Base-by-base conservation (phyloP, 2,888 invertebrate genomes). In the Amiota communis region DNA sequence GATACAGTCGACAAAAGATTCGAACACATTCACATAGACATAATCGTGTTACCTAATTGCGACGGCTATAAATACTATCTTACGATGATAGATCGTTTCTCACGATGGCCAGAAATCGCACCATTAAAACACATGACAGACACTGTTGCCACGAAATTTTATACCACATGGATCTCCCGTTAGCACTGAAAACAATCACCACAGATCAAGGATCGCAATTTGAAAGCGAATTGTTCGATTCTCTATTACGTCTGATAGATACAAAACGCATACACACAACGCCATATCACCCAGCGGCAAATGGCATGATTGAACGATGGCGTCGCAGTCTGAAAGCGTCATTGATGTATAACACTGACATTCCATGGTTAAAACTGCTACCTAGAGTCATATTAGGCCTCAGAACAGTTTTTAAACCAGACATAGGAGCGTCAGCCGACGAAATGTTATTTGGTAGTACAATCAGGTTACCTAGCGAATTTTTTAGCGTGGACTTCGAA, bases 281-380 rank as follows among this genome's bases (percentile, higher is more conserved):
- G 51, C 12, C 23, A n/a, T 57, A 57, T 57, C 56, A 57, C 10
- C 56, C 56, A n/a, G 9, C 12, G 15, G 56, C 56, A 12, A 57
- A 57, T 17, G 56, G 56, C n/a, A n/a, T 57, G n/a, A 57, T 57
- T n/a, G 56, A 57, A 57, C 56, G 56, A 9, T 57, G 56, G 56
- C 56, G 8, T 57, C 56, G 56, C 15, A n/a, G n/a, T 12, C 56
- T 57, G 56, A 57, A 57, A 57, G 56, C 56, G 8, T 12, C 12
- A 12, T n/a, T n/a, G 15, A n/a, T 57, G 51, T 51, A 4, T 51
- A 51, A 51, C 51, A 51, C 51, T 4, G 51, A 51, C 11, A 51
- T 51, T 51, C 51, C 4, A 4, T 51, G 51, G 51, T 2, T 51
- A 51, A 51, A 51, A n/a, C 51, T 51, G 51, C 51, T 57, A 57